Evolutionary conservation across 2,113 vertebrate genomes (phyloP).

Genomic region (Neotoma lepida): DNA sequence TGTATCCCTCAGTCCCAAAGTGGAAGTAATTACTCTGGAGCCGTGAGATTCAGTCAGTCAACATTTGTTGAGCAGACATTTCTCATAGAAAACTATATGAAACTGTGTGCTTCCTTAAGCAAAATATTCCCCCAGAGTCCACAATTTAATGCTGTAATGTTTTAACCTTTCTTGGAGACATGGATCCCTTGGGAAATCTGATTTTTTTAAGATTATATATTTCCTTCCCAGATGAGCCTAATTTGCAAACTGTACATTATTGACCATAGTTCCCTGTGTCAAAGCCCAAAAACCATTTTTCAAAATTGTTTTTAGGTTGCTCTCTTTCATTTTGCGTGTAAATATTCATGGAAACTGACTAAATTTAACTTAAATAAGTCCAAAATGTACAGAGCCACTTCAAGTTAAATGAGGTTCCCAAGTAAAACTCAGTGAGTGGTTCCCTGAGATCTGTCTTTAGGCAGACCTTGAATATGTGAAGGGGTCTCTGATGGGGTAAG

Average conservation of each 20-base stretch:
- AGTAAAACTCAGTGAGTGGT: neutral
- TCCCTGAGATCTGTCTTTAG: neutral
- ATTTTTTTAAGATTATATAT: neutral
- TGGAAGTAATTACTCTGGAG: conserved; percentile 19
- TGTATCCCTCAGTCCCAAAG: neutral
- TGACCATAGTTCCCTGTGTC: neutral
- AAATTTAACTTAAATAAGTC: conserved; percentile 49
- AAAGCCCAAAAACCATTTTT: conserved; percentile 3
- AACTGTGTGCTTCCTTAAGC: neutral
- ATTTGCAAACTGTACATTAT: neutral
- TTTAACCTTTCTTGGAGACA: neutral
- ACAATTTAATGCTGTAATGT: neutral
- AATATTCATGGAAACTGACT: conserved; percentile 37
- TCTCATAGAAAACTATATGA: conserved; percentile 4
- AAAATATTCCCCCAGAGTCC: neutral
- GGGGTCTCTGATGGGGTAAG: neutral
- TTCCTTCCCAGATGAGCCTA: conserved; percentile 4
- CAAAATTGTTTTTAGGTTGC: conserved; percentile 23
- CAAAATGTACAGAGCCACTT: neutral
- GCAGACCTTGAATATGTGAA: neutral
- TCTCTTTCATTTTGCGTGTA: conserved; percentile 23
- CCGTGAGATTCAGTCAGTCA: neutral
- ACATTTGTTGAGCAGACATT: neutral
- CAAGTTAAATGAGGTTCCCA: conserved; percentile 15
- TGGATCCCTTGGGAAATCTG: neutral